phyloP scores from a whole-genome alignment of 2,888 invertebrate species.

The Agrenia bidenticulata region DNA sequence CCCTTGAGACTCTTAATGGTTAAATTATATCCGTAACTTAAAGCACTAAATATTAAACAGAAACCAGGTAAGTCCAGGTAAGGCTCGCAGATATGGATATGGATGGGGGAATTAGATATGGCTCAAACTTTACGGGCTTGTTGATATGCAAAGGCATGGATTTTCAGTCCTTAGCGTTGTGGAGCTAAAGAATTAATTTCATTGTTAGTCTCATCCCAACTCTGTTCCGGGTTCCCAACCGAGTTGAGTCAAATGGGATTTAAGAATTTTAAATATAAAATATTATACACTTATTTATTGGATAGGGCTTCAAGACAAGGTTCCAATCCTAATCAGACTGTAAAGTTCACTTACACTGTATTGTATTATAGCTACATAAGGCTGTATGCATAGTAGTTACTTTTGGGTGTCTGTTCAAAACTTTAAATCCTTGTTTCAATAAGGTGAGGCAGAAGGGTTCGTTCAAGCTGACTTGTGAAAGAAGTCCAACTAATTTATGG shows the following conservation, averaged over 20 bases:
- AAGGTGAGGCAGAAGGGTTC: not conserved
- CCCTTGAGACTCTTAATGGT: conserved; percentile 4
- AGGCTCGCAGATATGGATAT: not conserved
- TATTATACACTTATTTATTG: not conserved
- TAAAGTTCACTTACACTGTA: too few species aligned
- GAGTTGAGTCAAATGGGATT: conserved; percentile 11
- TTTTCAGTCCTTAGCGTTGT: not conserved
- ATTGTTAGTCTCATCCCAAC: not conserved
- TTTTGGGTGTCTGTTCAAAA: too few species aligned
- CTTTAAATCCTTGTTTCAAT: conserved; percentile 7
- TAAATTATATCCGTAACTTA: conserved; percentile 1
- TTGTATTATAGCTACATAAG: too few species aligned
- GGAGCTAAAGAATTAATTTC: not conserved
- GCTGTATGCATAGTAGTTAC: too few species aligned
- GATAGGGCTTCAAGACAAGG: not conserved
- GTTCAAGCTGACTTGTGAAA: too few species aligned
- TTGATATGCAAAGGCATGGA: conserved; percentile 15
- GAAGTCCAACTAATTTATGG: conserved; percentile 3
- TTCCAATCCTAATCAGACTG: not conserved
- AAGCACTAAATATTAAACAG: not conserved
- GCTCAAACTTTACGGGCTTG: conserved; percentile 5
- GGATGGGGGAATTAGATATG: conserved; percentile 7
- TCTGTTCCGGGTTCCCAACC: conserved; percentile 22
- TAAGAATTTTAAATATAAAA: conserved; percentile 3
- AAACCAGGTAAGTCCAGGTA: not conserved